A percentile compares a stretch with the other conserved stretches of the same genome.
phyloP scores from a whole-genome alignment of 2,113 vertebrate species.

The Caracal caracal region DNA sequence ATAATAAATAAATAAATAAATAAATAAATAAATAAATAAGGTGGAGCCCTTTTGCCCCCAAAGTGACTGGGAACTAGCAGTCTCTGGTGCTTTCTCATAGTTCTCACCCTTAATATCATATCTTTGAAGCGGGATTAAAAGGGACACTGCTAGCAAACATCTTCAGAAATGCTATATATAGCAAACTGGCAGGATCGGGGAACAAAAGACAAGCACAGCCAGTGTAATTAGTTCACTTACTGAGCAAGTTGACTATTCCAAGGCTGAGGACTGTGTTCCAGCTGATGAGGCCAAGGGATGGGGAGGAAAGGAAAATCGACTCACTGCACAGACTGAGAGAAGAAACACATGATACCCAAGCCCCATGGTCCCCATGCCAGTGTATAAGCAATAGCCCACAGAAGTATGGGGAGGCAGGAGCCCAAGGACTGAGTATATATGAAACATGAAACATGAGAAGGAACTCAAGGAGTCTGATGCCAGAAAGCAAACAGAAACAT shows the following conservation, averaged over 20 bases:
- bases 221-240: constrained; percentile 69
- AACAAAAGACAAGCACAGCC: constrained; percentile 68
- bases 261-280: neutral
- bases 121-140: constrained; percentile 62
- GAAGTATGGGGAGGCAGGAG: neutral
- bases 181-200: constrained; percentile 34
- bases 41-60: neutral
- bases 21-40: too few species aligned
- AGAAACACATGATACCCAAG: neutral
- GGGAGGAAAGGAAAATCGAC: neutral
- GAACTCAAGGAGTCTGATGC: neutral
- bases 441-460: neutral
- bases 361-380: too few species aligned
- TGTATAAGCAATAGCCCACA: neutral
- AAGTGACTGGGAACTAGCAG: neutral
- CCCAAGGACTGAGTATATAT: neutral
- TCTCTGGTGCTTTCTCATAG: neutral
- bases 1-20: neutral
- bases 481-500: neutral
- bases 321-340: neutral
- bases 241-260: constrained; percentile 60
- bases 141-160: constrained; percentile 56
- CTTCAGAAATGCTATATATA: constrained; percentile 67
- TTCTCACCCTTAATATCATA: neutral
- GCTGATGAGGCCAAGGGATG: neutral